Base-by-base conservation (phyloP, 2,113 vertebrate genomes). In the Sturnus vulgaris region DNA sequence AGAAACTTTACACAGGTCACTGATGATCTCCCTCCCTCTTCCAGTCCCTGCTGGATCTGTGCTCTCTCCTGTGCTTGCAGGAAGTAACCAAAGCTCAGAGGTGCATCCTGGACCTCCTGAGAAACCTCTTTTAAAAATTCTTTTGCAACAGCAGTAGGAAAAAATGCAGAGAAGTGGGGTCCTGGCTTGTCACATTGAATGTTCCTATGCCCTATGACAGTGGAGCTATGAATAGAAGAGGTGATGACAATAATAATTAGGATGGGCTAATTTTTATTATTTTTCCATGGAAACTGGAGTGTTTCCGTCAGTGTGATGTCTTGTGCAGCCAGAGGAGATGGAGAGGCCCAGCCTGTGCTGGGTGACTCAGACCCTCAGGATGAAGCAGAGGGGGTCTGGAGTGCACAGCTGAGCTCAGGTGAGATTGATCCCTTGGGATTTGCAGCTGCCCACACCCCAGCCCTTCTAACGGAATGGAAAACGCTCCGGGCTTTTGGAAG, bases 251-350 rank as follows among this genome's bases (percentile, higher is more conserved):
- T 18, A 70, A 50, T 66, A 84, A 84, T 75, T 59, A 73, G 33
- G 80, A 84, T 86, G 95, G 52, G 90, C 35, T 96, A 61, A 70
- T 95, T 92, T 69, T 86, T 84, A 84, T 70, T 80, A 72, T 73
- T 92, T 91, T 96, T 87, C 86, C 87, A 90, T 79, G 65, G 90
- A 76, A 93, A 94, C 49, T 2, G 31, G 37, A 15, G 61, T 13
- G 57, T 93, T 91, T 76, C 69, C 0, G 0, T 68, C 92, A 63
- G 20, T 21, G 47, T 64, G 88, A 82, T 64, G 42, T 42, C 83
- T 91, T 60, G n/a, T 47, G 55, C 21, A 92, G 72, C 33, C 49
- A 0, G 60, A 52, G 68, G 63, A 59, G 56, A 60, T 10, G 78
- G 76, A 80, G 75, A 68, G 76, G 55, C 50, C n/a, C 28, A 44